phyloP scores from a whole-genome alignment of 2,888 invertebrate species.

The Adineta ricciae region DNA sequence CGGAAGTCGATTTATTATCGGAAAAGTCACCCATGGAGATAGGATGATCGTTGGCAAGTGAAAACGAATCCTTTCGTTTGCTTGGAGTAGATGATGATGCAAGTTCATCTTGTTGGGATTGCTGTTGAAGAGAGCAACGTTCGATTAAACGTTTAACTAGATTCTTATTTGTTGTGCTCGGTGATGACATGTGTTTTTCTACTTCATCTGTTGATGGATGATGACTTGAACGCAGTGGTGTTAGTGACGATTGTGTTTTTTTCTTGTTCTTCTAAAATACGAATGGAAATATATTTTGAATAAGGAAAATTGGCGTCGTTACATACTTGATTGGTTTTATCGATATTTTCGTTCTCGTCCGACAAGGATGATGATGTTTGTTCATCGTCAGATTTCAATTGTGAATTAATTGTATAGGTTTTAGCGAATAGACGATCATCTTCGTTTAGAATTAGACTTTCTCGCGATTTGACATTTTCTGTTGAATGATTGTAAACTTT shows the following conservation, averaged over 20 bases:
- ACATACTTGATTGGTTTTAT: neutral
- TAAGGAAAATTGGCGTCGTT: neutral
- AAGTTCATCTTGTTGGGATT: neutral
- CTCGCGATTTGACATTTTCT: conserved; percentile 20
- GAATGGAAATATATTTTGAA: neutral
- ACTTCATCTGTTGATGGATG: neutral
- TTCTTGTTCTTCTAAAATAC: neutral
- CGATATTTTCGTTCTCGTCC: neutral
- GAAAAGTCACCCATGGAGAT: neutral
- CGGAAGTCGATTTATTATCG: neutral
- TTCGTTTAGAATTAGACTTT: conserved; percentile 9
- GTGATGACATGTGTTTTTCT: neutral
- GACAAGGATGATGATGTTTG: neutral
- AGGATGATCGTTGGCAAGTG: neutral
- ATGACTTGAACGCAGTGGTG: neutral
- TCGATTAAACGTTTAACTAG: neutral
- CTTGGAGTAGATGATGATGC: neutral
- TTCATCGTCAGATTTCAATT: conserved; percentile 9
- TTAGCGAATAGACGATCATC: conserved; percentile 7
- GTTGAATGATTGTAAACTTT: neutral
- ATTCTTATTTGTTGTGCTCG: neutral
- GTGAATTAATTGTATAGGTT: conserved; percentile 8
- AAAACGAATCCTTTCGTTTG: neutral
- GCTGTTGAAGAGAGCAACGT: neutral
- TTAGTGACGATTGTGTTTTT: neutral